Evolutionary conservation across 2,888 invertebrate species (phyloP).

Genomic region (Coenonympha glycerion): DNA sequence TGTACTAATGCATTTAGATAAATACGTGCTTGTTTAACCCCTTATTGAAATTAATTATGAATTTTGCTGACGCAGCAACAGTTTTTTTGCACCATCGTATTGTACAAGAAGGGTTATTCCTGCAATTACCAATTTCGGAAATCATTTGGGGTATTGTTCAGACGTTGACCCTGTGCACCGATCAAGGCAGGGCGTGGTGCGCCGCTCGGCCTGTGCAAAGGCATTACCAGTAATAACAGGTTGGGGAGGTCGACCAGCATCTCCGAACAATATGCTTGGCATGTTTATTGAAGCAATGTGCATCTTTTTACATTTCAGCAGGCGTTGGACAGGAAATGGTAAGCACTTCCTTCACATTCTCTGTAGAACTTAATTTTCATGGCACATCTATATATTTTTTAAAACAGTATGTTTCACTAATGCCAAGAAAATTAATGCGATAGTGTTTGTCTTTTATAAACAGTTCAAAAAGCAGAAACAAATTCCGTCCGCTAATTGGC

Average conservation of each 20-base stretch:
- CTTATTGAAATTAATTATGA: background rate
- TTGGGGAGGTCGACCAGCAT: conserved; percentile 33
- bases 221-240: conserved; percentile 44
- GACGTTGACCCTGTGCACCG: conserved; percentile 41
- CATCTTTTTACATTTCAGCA: conserved; percentile 20
- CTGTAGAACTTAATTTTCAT: too few species aligned
- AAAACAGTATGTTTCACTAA: too few species aligned
- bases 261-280: conserved; percentile 36
- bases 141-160: conserved; percentile 31
- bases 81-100: background rate
- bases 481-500: too few species aligned
- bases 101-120: conserved; percentile 1
- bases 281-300: conserved; percentile 35
- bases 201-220: conserved; percentile 37
- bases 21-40: too few species aligned
- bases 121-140: conserved; percentile 31
- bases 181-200: conserved; percentile 46
- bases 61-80: background rate
- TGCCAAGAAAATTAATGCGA: too few species aligned
- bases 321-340: background rate
- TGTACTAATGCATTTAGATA: too few species aligned
- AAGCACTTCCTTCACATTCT: background rate
- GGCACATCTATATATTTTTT: too few species aligned
- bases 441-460: too few species aligned
- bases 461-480: too few species aligned